A percentile compares a stretch with the other conserved stretches of the same genome.
Conservation (phyloP, 2,888 invertebrate genomes). For the Tinea trinotella region DNA sequence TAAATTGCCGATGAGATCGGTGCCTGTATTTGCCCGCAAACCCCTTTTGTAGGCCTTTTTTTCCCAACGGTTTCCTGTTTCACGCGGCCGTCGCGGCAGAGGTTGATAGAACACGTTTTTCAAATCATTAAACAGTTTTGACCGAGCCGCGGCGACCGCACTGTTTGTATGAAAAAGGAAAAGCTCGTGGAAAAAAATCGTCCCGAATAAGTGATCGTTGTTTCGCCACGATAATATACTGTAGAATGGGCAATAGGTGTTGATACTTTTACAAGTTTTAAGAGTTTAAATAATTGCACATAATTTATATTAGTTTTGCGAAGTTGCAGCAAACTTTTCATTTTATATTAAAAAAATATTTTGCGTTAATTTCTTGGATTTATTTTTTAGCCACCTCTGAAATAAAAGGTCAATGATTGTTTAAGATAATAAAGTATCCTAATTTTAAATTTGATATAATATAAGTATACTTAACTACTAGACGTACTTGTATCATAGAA, state of each 20-base stretch:
- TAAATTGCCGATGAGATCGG: constrained; percentile 70
- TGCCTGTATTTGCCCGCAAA: constrained; percentile 31
- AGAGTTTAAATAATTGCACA: too few relatives aligned
- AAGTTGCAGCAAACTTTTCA: too few relatives aligned
- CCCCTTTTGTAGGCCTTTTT: constrained; percentile 68
- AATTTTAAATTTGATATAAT: too few relatives aligned
- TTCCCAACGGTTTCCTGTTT: constrained; percentile 65
- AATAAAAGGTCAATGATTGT: too few relatives aligned
- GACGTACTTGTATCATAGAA: too few relatives aligned
- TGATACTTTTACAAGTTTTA: constrained; percentile 27
- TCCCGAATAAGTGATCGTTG: constrained; percentile 39
- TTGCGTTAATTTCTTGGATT: too few relatives aligned
- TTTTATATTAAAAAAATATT: too few relatives aligned
- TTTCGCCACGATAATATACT: constrained; percentile 43
- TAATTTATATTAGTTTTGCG: too few relatives aligned
- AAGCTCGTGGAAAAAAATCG: constrained; percentile 39
- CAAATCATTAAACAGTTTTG: constrained; percentile 69
- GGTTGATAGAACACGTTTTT: constrained; percentile 73
- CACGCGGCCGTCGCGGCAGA: constrained; percentile 32
- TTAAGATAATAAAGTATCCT: too few relatives aligned
- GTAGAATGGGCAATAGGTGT: constrained; percentile 29
- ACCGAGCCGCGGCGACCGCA: constrained; percentile 46
- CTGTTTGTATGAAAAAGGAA: constrained; percentile 50
- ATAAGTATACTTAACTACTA: too few relatives aligned
- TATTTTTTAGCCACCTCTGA: too few relatives aligned